Evolutionary conservation across 2,888 invertebrate species (phyloP).

Genomic region (Leucophora obtusa): DNA sequence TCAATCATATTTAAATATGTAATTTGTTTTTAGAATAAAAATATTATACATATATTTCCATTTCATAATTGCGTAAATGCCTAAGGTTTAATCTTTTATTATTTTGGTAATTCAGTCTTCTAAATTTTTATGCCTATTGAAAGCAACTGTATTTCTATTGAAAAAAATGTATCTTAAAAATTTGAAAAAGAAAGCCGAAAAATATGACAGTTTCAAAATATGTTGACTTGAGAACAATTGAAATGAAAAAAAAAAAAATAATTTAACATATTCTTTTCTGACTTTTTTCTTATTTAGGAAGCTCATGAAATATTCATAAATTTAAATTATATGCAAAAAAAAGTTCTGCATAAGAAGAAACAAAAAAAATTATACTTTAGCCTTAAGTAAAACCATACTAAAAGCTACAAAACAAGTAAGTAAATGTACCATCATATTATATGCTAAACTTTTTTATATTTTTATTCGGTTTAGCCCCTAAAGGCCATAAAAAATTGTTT

Average conservation of each 20-base stretch:
- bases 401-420: constrained; percentile 15
- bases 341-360: constrained; percentile 19
- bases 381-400: constrained; percentile 31
- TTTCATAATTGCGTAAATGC: too few relatives aligned
- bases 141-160: too few relatives aligned
- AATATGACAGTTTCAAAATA: constrained; percentile 20
- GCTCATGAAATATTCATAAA: constrained; percentile 66
- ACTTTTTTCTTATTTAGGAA: constrained; percentile 25
- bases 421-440: neutral
- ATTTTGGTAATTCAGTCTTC: too few relatives aligned
- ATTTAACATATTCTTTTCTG: constrained; percentile 55
- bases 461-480: constrained; percentile 5
- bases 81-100: too few relatives aligned
- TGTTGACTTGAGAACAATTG: constrained; percentile 48
- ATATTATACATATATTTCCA: too few relatives aligned
- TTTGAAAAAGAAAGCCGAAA: neutral
- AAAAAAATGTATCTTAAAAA: neutral
- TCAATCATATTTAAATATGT: too few relatives aligned
- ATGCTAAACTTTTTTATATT: constrained; percentile 10
- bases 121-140: too few relatives aligned
- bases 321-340: constrained; percentile 49
- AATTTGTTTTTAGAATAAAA: too few relatives aligned
- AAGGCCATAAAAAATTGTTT: constrained; percentile 45
- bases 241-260: constrained; percentile 56
- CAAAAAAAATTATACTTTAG: constrained; percentile 5